Evolutionary conservation across 2,888 invertebrate species (phyloP).

Genomic region (Eupithecia exiguata): DNA sequence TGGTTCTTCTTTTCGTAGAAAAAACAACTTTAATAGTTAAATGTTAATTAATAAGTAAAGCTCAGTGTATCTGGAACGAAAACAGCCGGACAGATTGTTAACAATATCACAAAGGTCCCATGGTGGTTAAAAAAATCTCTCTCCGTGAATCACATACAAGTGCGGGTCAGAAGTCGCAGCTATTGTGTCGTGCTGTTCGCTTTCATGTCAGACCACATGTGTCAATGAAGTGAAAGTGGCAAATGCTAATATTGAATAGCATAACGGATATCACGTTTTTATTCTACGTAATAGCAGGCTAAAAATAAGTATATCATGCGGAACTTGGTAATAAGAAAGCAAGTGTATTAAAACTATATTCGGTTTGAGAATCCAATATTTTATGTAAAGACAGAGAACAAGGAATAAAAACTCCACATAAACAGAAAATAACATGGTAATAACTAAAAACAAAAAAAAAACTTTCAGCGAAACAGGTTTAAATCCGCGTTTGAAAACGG

Average conservation of each 20-base stretch:
- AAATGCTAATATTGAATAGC: conserved; percentile 19
- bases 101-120: neutral
- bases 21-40: neutral
- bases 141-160: conserved; percentile 48
- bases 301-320: neutral
- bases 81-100: neutral
- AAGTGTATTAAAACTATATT: neutral
- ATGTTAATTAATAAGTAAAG: neutral
- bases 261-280: conserved; percentile 22
- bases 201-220: conserved; percentile 68
- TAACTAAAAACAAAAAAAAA: neutral
- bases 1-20: neutral
- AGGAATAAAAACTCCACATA: neutral
- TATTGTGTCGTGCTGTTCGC: conserved; percentile 69
- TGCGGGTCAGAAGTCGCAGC: conserved; percentile 51
- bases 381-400: neutral
- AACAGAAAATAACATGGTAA: neutral
- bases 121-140: no score
- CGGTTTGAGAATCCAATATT: neutral
- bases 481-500: neutral
- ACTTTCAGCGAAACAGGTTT: no score
- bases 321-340: neutral
- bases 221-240: conserved; percentile 54
- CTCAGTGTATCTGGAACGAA: neutral
- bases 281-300: neutral